Base-by-base conservation (phyloP, 2,888 invertebrate species). In the Eristalis pertinax region DNA sequence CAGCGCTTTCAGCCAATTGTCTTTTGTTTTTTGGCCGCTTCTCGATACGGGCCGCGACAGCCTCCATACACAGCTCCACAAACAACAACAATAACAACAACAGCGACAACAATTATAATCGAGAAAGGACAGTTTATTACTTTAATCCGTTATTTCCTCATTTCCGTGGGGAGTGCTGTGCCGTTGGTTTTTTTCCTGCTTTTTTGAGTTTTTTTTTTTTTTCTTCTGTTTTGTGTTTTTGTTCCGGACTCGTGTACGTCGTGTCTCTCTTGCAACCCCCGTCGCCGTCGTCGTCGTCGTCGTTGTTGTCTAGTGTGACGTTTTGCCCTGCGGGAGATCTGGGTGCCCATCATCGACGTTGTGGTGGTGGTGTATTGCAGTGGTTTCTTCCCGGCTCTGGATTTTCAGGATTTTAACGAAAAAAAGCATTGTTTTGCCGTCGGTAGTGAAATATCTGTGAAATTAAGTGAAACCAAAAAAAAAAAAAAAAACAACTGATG, bases 251-350 rank as follows among this genome's bases (percentile, higher is more conserved):
- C 26, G 62, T 60, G 24, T 50, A 50, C 50, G 50, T 50, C 50
- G 50, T 43, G 43, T 50, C 50, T 50, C 50, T 50, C 64, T 35
- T 69, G 60, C 84, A 72, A 76, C 80, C 78, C 83, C 60, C 26
- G 43, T 60, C 35, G 38, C 2, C 35, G 35, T 2, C 35, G 35
- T 38, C 38, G 38, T 38, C 38, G 38, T 38, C 13, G 38, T 38
- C 38, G 38, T 38, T 13, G 38, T 38, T 13, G 67, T 69, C 60
- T 73, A 82, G 86, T 86, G 75, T 43, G 74, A 74, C 65, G 85
- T 74, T 78, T 86, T 89, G 89, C 90, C 90, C 90, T 91, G 91
- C 91, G 90, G 89, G 89, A 69, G 13, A 50, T 50, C 50, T 50
- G 50, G 50, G 50, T 19, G 50, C 50, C n/a, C 50, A 50, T 50